Base-by-base conservation (phyloP, 2,888 invertebrate genomes). In the Tridacna gigas region DNA sequence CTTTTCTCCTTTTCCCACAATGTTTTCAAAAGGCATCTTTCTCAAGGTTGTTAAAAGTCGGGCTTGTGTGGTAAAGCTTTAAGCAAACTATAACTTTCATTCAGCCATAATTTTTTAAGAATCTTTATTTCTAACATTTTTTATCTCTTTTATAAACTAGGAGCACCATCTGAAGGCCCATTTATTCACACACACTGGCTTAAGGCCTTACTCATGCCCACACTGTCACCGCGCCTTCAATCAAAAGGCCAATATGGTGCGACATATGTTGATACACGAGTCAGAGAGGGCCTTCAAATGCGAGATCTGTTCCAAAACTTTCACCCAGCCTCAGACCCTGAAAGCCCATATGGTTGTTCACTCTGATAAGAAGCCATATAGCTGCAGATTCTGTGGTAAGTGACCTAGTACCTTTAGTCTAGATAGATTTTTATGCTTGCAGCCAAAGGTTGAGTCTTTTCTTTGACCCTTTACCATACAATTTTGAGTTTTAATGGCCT, bases 341-440 rank as follows among this genome's bases (percentile, higher is more conserved):
- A 95, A 94, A 85, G 94, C 95, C 63, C 95, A 95, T 86, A 92
- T 94, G 91, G 93, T 95, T 48, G 94, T 94, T 4, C 95, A 95
- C 87, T 92, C 94, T 0, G 94, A 94, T 20, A 92, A 92, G n/a
- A 95, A 95, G 80, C 95, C 95, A 25, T 94, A 92, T 88, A 90
- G 92, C 74, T 95, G 95, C 86, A 91, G 92, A 78, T 88, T 94
- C 5, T 95, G 95, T 91, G 94, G 95, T 92, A 81, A 88, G 93
- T 91, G 20, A 18, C 11, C 3, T 13, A 3, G 18, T n/a, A n/a
- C n/a, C n/a, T 69, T 22, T 74, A 3, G 1, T 47, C 37, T 37
- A 37, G 7, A 37, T 37, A 37, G 37, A 37, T 7, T n/a, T n/a
- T n/a, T n/a, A n/a, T n/a, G n/a, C n/a, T n/a, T n/a, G n/a, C n/a